Evolutionary conservation across 2,797 vertebrate species (phyloP).

Genomic region (Chelonia mydas): DNA sequence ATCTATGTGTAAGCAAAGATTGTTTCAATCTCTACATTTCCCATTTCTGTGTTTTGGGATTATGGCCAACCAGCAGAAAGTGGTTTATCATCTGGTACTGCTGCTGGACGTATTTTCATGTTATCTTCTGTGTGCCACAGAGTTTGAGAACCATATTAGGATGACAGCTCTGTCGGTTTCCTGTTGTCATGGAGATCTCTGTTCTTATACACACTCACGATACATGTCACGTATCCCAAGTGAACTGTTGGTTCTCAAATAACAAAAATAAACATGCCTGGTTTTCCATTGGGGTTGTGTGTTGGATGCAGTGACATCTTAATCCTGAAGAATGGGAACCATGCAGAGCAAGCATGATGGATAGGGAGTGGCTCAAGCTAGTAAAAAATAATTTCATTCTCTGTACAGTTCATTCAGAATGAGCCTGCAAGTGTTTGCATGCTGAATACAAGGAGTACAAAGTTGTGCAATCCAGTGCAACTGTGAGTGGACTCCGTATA

Average conservation of each 20-base stretch:
- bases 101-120: background rate
- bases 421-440: background rate
- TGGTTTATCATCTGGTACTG: slow-evolving; percentile 4
- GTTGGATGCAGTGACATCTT: background rate
- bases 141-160: background rate
- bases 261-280: background rate
- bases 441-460: background rate
- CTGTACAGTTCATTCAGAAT: background rate
- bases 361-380: background rate
- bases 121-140: background rate
- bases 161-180: background rate
- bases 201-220: background rate
- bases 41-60: background rate
- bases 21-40: slow-evolving; percentile 29
- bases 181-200: background rate
- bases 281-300: rapidly evolving
- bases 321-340: background rate
- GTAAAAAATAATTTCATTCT: background rate
- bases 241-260: background rate
- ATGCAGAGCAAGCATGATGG: background rate
- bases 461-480: background rate
- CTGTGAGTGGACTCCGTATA: background rate
- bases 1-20: slow-evolving; percentile 38
- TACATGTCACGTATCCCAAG: background rate
- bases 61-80: background rate